These are phyloP conservation scores for Tachuris rubrigastra DNA, from an alignment of 2,113 vertebrate species.

Conservation along the genomic window DNA sequence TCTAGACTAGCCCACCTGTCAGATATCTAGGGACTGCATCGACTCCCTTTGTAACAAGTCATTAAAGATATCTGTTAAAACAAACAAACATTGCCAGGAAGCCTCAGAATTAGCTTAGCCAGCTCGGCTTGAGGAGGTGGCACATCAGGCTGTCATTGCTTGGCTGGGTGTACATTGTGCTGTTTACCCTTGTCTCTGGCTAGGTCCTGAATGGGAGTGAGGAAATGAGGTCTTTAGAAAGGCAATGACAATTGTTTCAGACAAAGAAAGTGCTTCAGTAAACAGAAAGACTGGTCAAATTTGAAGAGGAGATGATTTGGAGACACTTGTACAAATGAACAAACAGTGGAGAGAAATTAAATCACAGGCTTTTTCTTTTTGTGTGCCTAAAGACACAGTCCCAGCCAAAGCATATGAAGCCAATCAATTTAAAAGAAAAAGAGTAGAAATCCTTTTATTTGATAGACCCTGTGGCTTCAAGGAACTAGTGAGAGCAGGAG, in stretches of 20 bases:
- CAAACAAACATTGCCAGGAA: neutral
- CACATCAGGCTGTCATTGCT: neutral
- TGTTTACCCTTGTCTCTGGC: constrained; percentile 8
- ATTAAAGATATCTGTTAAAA: neutral
- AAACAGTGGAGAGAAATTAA: constrained; percentile 33
- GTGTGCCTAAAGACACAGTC: neutral
- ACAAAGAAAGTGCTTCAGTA: constrained; percentile 2
- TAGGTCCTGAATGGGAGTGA: neutral
- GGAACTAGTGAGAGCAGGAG: neutral
- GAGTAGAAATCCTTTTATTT: neutral
- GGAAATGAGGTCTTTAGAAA: constrained; percentile 31
- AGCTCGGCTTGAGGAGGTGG: neutral
- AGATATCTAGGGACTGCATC: neutral
- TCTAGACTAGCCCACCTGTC: neutral
- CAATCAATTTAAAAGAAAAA: neutral
- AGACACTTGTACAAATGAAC: constrained; percentile 45
- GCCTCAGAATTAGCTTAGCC: neutral
- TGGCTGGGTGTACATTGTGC: neutral
- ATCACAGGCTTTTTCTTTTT: neutral
- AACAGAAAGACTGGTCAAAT: constrained; percentile 52
- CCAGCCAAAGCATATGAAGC: neutral
- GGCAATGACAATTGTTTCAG: constrained; percentile 30
- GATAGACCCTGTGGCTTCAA: neutral
- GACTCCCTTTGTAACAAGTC: neutral
- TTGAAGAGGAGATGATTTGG: constrained; percentile 60